phyloP scores from a whole-genome alignment of 1,140 invertebrate genomes.

The Bombus confusus region DNA sequence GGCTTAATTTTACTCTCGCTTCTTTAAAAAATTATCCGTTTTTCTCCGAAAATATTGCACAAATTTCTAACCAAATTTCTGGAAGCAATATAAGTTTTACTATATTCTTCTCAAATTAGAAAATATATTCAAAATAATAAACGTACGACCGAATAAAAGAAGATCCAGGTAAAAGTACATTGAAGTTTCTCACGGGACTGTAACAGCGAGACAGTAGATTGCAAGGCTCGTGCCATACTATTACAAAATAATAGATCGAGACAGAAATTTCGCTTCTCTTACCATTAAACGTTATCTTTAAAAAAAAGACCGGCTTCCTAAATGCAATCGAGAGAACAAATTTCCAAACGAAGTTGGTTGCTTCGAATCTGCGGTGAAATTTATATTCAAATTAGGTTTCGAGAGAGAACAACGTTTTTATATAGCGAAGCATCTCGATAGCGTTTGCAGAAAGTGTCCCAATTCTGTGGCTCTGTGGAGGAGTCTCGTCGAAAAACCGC shows the following conservation, averaged over 20 bases:
- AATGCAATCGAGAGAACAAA: not conserved
- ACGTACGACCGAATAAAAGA: too few relatives aligned
- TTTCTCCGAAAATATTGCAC: not conserved
- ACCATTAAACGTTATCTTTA: not conserved
- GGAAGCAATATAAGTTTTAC: too few relatives aligned
- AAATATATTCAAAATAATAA: too few relatives aligned
- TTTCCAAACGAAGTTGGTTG: not conserved
- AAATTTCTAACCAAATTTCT: not conserved
- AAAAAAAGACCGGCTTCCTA: not conserved
- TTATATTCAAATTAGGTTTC: slow-evolving; percentile 24
- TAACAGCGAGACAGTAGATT: too few relatives aligned
- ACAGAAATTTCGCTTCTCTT: too few relatives aligned
- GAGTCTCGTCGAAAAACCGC: not conserved
- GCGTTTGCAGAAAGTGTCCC: slow-evolving; percentile 4
- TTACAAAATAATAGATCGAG: too few relatives aligned
- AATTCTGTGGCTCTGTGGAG: not conserved
- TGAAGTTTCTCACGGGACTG: too few relatives aligned
- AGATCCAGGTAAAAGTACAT: too few relatives aligned
- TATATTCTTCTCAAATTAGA: too few relatives aligned
- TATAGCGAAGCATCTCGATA: not conserved
- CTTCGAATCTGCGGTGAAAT: not conserved
- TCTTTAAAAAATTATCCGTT: not conserved
- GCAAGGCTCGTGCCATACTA: too few relatives aligned
- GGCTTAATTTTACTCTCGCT: not conserved
- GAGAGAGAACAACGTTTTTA: slow-evolving; percentile 3